These are phyloP conservation scores for Heterotilapia buettikoferi DNA, from an alignment of 2,113 vertebrate species.

Conservation along the genomic window DNA sequence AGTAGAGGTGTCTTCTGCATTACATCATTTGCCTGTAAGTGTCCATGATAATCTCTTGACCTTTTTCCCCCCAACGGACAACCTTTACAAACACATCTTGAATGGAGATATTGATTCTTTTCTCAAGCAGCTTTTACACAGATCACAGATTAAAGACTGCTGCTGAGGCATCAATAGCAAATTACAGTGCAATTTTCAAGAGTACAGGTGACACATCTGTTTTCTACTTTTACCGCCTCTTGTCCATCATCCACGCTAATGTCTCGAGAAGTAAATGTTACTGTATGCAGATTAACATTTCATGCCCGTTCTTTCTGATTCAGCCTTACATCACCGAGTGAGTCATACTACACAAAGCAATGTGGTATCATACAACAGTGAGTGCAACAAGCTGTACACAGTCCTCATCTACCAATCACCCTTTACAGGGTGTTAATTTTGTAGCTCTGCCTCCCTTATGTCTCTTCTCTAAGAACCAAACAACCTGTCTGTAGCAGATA, in stretches of 20 bases:
- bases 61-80: background rate
- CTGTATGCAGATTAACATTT: background rate
- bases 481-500: background rate
- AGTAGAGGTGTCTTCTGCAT: background rate
- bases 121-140: background rate
- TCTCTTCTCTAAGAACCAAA: background rate
- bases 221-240: background rate
- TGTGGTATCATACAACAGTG: background rate
- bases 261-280: background rate
- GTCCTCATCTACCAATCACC: background rate
- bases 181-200: background rate
- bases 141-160: background rate
- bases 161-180: background rate
- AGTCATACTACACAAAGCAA: constrained; percentile 1
- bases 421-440: constrained; percentile 6
- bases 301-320: constrained; percentile 18
- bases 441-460: background rate
- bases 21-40: background rate
- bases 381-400: constrained; percentile 4
- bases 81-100: background rate
- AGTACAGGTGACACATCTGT: constrained; percentile 1
- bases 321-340: constrained; percentile 21
- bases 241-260: background rate
- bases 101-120: constrained; percentile 1
- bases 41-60: background rate